phyloP scores from a whole-genome alignment of 2,888 invertebrate genomes.

The Eudasyphora cyanicolor region DNA sequence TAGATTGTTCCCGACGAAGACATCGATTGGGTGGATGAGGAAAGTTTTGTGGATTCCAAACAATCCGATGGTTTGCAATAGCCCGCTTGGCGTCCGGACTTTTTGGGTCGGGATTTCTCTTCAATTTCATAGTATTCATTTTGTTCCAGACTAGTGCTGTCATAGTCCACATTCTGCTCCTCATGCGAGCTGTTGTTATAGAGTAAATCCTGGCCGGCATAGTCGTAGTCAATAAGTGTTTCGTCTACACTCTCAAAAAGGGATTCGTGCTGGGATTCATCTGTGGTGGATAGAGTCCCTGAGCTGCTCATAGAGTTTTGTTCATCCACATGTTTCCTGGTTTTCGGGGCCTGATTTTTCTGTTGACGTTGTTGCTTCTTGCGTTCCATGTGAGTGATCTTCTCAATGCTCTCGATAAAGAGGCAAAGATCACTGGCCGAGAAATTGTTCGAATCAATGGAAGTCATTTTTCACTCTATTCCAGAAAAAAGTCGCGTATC shows the following conservation, averaged over 20 bases:
- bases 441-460: conserved; percentile 31
- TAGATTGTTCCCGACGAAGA: background rate
- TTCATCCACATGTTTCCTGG: conserved; percentile 15
- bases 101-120: background rate
- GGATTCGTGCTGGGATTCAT: conserved; percentile 27
- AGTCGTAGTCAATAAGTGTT: background rate
- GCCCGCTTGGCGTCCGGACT: background rate
- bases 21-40: background rate
- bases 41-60: background rate
- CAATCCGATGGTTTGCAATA: conserved; percentile 17
- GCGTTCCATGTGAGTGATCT: conserved; percentile 30
- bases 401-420: conserved; percentile 44
- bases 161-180: background rate
- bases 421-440: conserved; percentile 18
- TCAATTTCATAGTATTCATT: conserved; percentile 15
- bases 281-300: background rate
- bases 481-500: background rate
- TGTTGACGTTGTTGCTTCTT: background rate
- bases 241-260: conserved; percentile 22
- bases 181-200: background rate
- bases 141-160: background rate
- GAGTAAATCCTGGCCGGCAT: background rate
- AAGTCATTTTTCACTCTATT: background rate
- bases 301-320: background rate
- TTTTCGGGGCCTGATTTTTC: background rate